phyloP scores from a whole-genome alignment of 1,140 invertebrate genomes.

The Pectinophora gossypiella region DNA sequence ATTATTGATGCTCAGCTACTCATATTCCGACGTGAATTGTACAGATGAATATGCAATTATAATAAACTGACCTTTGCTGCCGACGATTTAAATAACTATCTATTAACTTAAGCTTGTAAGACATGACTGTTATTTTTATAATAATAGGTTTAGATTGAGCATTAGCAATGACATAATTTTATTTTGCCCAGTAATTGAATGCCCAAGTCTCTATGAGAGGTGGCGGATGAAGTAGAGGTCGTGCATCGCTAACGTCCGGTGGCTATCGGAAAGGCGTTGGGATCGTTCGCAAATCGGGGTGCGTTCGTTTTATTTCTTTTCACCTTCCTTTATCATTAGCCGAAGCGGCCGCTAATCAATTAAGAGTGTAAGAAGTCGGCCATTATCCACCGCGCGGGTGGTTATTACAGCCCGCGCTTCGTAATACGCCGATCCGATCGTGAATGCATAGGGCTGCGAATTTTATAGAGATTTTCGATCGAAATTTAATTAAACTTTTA shows the following conservation, averaged over 20 bases:
- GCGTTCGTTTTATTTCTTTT: slow-evolving; percentile 68
- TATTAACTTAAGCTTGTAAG: slow-evolving; percentile 26
- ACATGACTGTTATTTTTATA: slow-evolving; percentile 28
- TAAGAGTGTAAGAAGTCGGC: slow-evolving; percentile 73
- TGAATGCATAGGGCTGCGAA: slow-evolving; percentile 69
- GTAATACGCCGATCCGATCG: slow-evolving; percentile 71
- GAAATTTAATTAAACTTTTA: slow-evolving; percentile 64
- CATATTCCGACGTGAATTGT: slow-evolving; percentile 36
- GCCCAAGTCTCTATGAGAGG: not conserved
- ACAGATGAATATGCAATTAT: slow-evolving; percentile 49
- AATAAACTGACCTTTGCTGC: slow-evolving; percentile 42
- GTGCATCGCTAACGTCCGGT: slow-evolving; percentile 31
- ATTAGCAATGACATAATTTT: slow-evolving; percentile 35
- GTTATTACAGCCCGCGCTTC: slow-evolving; percentile 67
- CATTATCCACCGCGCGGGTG: slow-evolving; percentile 66
- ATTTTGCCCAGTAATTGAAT: slow-evolving; percentile 17
- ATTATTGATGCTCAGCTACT: slow-evolving; percentile 57
- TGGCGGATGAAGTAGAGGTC: not conserved
- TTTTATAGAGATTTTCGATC: slow-evolving; percentile 62
- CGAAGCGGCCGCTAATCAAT: slow-evolving; percentile 73
- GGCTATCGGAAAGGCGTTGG: slow-evolving; percentile 33
- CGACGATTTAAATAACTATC: slow-evolving; percentile 33
- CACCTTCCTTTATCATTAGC: slow-evolving; percentile 72
- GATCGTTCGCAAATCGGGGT: slow-evolving; percentile 56
- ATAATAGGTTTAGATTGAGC: slow-evolving; percentile 28